phyloP scores from a whole-genome alignment of 2,797 vertebrate species.

The Sebastes cheni region DNA sequence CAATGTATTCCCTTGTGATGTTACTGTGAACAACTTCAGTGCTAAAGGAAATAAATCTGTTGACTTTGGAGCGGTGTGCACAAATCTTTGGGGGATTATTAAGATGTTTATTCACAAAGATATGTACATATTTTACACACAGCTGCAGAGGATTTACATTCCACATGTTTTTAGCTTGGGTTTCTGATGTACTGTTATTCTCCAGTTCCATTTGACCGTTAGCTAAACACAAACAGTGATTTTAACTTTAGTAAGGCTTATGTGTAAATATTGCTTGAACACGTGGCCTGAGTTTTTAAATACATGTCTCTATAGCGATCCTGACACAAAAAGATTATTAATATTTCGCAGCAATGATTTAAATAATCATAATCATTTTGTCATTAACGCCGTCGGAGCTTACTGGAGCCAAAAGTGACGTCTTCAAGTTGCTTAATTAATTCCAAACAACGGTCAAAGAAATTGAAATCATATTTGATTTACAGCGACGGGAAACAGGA shows the following conservation, averaged over 20 bases:
- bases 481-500: not conserved
- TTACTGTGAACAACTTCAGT: constrained; percentile 96
- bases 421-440: too few relatives aligned
- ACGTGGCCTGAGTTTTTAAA: too few relatives aligned
- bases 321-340: too few relatives aligned
- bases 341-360: too few relatives aligned
- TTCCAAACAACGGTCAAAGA: not conserved
- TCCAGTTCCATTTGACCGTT: too few relatives aligned
- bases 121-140: constrained; percentile 6
- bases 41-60: constrained; percentile 96
- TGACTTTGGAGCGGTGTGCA: constrained; percentile 79
- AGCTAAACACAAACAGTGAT: too few relatives aligned
- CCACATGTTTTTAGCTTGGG: not conserved
- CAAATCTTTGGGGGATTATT: not conserved
- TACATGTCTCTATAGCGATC: too few relatives aligned
- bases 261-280: too few relatives aligned
- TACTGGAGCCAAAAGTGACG: too few relatives aligned
- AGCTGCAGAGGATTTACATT: not conserved
- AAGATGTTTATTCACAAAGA: not conserved
- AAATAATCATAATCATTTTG: too few relatives aligned
- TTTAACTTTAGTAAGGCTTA: too few relatives aligned
- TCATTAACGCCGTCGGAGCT: too few relatives aligned
- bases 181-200: not conserved
- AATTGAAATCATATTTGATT: not conserved
- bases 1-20: constrained; percentile 91